Conservation (phyloP, 2,888 invertebrate genomes). For the Seira ritae region DNA sequence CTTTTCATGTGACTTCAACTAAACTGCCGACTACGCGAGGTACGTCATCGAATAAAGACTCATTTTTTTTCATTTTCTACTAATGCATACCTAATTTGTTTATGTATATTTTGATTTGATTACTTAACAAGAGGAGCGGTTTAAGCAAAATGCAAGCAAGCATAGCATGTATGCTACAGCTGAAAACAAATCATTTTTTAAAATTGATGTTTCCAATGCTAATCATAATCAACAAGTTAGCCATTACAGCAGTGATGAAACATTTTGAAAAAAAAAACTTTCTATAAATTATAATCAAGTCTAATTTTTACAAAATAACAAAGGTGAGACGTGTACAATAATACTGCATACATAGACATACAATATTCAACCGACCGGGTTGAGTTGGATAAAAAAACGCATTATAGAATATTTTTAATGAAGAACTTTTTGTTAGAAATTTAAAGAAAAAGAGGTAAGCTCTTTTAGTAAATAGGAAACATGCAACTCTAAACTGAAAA, state of each 20-base stretch:
- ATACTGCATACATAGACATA: too few relatives aligned
- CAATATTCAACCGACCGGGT: not conserved
- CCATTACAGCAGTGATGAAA: conserved; percentile 11
- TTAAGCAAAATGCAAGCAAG: too few relatives aligned
- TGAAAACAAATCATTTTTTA: conserved; percentile 5
- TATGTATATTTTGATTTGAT: conserved; percentile 36
- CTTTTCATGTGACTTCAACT: too few relatives aligned
- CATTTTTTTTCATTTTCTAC: too few relatives aligned
- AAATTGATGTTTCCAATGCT: not conserved
- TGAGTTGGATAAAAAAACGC: not conserved
- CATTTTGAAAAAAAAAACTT: conserved; percentile 10
- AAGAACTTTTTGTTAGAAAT: not conserved
- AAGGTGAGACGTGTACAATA: not conserved
- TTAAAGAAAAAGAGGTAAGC: not conserved
- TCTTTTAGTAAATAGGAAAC: not conserved
- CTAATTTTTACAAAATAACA: not conserved
- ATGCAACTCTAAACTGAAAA: not conserved
- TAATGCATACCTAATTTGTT: too few relatives aligned
- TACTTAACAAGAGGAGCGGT: conserved; percentile 29
- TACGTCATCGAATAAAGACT: too few relatives aligned
- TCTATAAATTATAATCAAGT: conserved; percentile 20
- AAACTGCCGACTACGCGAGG: too few relatives aligned
- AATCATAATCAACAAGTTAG: not conserved
- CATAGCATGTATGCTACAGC: not conserved
- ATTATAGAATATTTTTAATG: conserved; percentile 7